Evolutionary conservation across 2,797 vertebrate species (phyloP).

Genomic region (Chelonia mydas): DNA sequence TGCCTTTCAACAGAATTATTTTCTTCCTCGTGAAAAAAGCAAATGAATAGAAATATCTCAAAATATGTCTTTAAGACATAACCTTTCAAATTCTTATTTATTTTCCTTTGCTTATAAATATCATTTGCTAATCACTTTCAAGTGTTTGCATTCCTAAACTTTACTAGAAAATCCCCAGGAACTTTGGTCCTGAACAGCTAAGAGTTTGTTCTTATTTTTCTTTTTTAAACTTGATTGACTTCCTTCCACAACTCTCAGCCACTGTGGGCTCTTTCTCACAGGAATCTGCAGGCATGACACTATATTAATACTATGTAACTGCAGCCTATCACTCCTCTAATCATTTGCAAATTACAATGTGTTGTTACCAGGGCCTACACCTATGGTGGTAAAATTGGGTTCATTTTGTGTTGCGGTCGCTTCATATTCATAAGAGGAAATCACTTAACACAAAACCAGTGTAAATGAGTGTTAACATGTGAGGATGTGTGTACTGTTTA

Average conservation of each 20-base stretch:
- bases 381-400: not conserved
- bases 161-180: conserved; percentile 8
- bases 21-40: not conserved
- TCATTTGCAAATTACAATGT: not conserved
- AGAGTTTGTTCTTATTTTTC: not conserved
- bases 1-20: not conserved
- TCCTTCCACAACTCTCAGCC: not conserved
- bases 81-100: not conserved
- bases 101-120: not conserved
- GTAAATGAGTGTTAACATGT: not conserved
- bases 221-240: not conserved
- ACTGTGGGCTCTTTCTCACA: not conserved
- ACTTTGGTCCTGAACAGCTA: not conserved
- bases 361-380: not conserved
- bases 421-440: not conserved
- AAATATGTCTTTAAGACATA: not conserved
- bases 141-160: not conserved
- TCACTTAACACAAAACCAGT: not conserved
- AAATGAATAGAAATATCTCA: not conserved
- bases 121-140: not conserved
- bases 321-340: not conserved
- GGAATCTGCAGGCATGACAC: not conserved
- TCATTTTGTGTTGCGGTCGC: not conserved
- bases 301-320: not conserved
- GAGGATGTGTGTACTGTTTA: fast-evolving